These are phyloP conservation scores for Schizotus pectinicornis DNA, from an alignment of 2,888 invertebrate species.

Conservation along the genomic window DNA sequence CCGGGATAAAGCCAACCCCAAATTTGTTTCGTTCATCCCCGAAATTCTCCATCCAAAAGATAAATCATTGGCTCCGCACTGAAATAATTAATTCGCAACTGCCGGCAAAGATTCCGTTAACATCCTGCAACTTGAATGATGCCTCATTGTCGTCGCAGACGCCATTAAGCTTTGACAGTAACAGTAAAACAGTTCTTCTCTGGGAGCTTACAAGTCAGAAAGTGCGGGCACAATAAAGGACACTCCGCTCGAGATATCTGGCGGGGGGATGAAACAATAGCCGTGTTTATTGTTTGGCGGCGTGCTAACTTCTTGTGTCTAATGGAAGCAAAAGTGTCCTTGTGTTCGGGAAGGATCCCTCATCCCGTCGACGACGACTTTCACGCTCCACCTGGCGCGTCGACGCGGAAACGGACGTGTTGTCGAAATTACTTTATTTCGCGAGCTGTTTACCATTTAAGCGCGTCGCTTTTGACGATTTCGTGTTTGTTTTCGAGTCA, in stretches of 20 bases:
- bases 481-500: too few species aligned
- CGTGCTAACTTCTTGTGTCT: constrained; percentile 38
- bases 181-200: constrained; percentile 23
- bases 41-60: too few species aligned
- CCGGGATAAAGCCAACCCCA: too few species aligned
- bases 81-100: constrained; percentile 1
- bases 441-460: too few species aligned
- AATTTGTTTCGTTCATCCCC: too few species aligned
- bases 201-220: constrained; percentile 19
- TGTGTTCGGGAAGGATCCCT: constrained; percentile 33
- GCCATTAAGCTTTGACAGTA: constrained; percentile 21
- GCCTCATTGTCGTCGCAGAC: constrained; percentile 9
- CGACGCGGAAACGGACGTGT: constrained; percentile 9
- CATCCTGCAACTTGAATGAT: constrained; percentile 4
- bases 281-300: constrained; percentile 43
- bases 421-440: constrained; percentile 7
- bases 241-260: constrained; percentile 33
- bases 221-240: constrained; percentile 29
- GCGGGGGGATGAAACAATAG: constrained; percentile 38
- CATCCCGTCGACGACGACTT: constrained; percentile 4
- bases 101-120: background rate
- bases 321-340: constrained; percentile 42
- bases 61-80: too few species aligned
- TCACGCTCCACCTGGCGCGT: constrained; percentile 9
- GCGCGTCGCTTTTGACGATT: too few species aligned